Conservation (phyloP, 2,113 vertebrate species). For the Indicator indicator region DNA sequence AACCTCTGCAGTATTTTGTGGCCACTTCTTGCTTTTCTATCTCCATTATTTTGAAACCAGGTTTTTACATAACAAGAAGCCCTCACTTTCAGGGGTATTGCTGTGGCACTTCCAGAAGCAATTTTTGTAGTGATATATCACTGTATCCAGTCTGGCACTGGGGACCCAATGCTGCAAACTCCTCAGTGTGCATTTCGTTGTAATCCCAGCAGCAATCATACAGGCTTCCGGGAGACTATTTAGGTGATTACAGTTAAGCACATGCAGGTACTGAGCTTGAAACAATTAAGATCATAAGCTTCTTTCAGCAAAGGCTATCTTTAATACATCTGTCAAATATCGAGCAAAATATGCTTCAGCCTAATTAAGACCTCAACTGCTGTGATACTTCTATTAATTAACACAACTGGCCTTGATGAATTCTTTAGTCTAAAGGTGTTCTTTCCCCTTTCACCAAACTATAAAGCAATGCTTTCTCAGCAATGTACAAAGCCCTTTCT, state of each 20-base stretch:
- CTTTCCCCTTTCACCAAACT: not conserved
- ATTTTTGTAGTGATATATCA: not conserved
- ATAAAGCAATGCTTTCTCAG: not conserved
- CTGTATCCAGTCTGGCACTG: not conserved
- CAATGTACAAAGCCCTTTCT: not conserved
- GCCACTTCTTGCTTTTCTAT: not conserved
- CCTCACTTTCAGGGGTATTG: not conserved
- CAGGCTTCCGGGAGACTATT: not conserved
- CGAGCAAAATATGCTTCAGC: not conserved
- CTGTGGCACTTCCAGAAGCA: not conserved
- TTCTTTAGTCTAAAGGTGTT: not conserved
- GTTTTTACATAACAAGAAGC: not conserved
- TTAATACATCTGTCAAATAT: not conserved
- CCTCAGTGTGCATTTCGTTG: rapidly evolving
- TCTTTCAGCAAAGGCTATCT: conserved; percentile 1
- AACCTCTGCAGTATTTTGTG: not conserved
- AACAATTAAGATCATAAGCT: conserved; percentile 32
- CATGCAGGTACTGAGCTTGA: not conserved
- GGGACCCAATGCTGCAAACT: not conserved
- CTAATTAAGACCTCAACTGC: not conserved
- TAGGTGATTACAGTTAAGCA: not conserved
- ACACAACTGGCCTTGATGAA: not conserved
- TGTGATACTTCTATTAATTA: not conserved
- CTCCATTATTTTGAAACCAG: not conserved
- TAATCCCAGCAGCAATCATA: not conserved